Percentiles rank a stretch among this genome's conserved stretches.
Evolutionary conservation across 2,113 vertebrate genomes (phyloP).

Genomic region (Ctenomys sociabilis): DNA sequence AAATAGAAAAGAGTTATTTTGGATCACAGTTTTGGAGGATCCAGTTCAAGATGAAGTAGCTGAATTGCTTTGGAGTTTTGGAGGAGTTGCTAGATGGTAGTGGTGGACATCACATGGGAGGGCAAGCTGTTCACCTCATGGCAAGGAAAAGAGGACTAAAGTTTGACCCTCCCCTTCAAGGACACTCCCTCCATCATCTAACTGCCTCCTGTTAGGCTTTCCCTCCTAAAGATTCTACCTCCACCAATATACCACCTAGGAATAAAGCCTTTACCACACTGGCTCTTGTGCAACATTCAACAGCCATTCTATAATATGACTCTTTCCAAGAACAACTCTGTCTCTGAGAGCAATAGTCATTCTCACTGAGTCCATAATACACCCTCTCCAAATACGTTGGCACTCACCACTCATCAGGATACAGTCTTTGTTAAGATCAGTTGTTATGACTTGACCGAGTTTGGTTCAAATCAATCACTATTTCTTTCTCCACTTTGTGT

Average conservation of each 20-base stretch:
- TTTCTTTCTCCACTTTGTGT: not conserved
- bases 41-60: not conserved
- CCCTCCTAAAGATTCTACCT: not conserved
- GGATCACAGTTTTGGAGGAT: not conserved
- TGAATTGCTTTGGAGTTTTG: not conserved
- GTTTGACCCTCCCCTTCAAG: not conserved
- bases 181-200: not conserved
- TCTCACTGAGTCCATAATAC: not conserved
- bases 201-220: not conserved
- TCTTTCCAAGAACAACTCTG: not conserved
- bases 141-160: not conserved
- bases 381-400: not conserved
- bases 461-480: not conserved
- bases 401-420: not conserved
- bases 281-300: not conserved
- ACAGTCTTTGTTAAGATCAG: not conserved
- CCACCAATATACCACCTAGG: too few relatives aligned
- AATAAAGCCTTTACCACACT: not conserved
- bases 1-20: not conserved
- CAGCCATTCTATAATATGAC: not conserved
- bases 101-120: too few relatives aligned
- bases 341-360: not conserved
- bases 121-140: not conserved
- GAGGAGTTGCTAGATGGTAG: not conserved
- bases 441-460: not conserved